Percentiles rank a stretch among this genome's conserved stretches.
Evolutionary conservation across 2,113 vertebrate species (phyloP).

Genomic region (Rhadina sibilatrix): DNA sequence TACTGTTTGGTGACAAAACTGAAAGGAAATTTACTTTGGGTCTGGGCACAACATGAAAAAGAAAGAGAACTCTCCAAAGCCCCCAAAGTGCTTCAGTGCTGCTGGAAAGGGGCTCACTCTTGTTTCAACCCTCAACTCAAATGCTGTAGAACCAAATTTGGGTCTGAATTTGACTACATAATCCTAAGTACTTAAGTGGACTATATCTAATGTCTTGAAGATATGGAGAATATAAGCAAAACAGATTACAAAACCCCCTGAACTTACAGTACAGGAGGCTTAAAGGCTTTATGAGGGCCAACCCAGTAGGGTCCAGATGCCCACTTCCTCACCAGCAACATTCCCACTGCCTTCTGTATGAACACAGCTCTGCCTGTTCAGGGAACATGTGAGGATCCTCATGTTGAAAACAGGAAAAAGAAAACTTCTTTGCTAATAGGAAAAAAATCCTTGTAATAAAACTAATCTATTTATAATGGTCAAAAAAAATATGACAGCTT

Average conservation of each 20-base stretch:
- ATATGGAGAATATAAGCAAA: not conserved
- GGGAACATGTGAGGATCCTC: not conserved
- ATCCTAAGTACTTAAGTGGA: not conserved
- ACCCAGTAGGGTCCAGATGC: not conserved
- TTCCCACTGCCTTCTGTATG: not conserved
- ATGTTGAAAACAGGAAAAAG: not conserved
- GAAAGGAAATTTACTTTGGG: not conserved
- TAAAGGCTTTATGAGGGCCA: not conserved
- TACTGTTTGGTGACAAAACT: not conserved
- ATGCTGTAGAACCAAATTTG: not conserved
- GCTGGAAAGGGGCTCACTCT: not conserved
- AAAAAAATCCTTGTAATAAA: conserved; percentile 48
- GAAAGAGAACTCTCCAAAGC: not conserved
- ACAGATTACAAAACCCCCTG: not conserved
- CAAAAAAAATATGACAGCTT: conserved; percentile 54
- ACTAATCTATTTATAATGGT: conserved; percentile 58
- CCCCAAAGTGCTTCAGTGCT: not conserved
- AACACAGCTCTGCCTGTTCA: not conserved
- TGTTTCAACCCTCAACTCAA: not conserved
- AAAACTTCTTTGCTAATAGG: conserved; percentile 1
- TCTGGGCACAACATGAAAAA: not conserved
- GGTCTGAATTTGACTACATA: not conserved
- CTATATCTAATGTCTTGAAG: not conserved
- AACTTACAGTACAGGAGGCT: not conserved
- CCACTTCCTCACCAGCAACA: not conserved